Conservation (phyloP, 2,113 vertebrate genomes). For the Tragelaphus strepsiceros region DNA sequence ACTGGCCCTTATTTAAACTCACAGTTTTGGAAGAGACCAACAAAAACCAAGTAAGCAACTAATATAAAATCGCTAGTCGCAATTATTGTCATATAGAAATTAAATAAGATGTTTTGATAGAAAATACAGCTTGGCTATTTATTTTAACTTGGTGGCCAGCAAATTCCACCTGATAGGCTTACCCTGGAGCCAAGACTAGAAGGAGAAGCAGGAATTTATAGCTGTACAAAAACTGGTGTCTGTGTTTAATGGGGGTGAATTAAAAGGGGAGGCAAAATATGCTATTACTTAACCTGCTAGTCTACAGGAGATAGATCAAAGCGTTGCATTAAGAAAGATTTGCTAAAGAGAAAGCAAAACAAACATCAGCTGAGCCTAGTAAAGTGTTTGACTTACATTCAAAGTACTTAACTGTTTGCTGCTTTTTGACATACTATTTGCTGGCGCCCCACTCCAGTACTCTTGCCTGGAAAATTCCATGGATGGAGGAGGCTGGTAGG, state of each 20-base stretch:
- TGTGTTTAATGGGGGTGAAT: neutral
- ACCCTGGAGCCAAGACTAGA: neutral
- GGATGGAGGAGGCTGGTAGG: no score
- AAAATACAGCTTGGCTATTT: neutral
- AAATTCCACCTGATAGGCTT: neutral
- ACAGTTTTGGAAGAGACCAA: neutral
- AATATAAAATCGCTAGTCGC: neutral
- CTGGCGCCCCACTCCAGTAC: neutral
- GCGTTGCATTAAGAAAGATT: neutral
- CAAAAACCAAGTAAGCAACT: neutral
- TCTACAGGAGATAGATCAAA: neutral
- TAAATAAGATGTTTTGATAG: neutral
- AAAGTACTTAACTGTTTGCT: neutral
- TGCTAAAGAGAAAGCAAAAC: neutral
- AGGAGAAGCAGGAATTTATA: neutral
- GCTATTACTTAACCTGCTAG: neutral
- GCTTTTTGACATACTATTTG: neutral
- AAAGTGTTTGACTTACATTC: neutral
- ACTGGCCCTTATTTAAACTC: neutral
- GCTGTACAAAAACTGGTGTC: neutral
- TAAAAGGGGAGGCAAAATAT: neutral
- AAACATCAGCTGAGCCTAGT: neutral
- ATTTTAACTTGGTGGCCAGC: neutral
- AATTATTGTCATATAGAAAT: neutral
- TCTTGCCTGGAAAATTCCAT: no score